These are phyloP conservation scores for Brachionus plicatilis DNA, from an alignment of 1,140 invertebrate species.

Conservation along the genomic window DNA sequence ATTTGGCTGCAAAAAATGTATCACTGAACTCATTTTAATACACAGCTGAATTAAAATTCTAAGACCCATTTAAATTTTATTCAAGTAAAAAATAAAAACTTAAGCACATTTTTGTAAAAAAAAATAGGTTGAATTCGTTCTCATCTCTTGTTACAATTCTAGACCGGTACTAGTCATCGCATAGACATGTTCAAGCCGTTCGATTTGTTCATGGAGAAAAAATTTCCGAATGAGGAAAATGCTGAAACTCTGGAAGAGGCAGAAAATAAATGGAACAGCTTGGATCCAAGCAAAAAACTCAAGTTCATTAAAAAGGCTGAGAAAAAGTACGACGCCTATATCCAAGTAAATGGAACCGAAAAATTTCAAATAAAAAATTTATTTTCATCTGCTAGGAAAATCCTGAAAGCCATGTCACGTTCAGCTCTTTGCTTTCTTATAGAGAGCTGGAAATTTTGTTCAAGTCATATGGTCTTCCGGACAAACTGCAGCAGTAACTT, in stretches of 20 bases:
- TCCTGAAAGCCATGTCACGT: background rate
- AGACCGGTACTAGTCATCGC: background rate
- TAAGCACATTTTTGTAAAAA: constrained; percentile 15
- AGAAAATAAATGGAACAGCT: background rate
- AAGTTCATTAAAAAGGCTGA: constrained; percentile 25
- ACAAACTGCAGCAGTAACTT: background rate
- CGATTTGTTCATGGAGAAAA: constrained; percentile 14
- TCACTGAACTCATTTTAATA: background rate
- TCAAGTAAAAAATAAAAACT: constrained; percentile 2
- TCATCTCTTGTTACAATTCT: background rate
- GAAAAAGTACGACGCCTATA: background rate
- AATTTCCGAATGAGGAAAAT: constrained; percentile 34
- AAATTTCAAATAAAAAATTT: background rate
- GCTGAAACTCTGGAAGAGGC: background rate
- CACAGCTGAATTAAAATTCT: background rate
- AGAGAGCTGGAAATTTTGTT: background rate
- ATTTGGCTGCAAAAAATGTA: background rate
- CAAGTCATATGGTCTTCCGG: constrained; percentile 2
- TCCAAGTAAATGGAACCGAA: background rate
- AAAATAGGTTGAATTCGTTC: background rate
- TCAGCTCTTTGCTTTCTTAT: background rate
- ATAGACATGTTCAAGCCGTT: background rate
- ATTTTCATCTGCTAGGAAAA: background rate
- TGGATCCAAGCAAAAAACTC: background rate
- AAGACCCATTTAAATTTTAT: background rate